phyloP scores from a whole-genome alignment of 2,888 invertebrate genomes.

The Invenusta paracnida region DNA sequence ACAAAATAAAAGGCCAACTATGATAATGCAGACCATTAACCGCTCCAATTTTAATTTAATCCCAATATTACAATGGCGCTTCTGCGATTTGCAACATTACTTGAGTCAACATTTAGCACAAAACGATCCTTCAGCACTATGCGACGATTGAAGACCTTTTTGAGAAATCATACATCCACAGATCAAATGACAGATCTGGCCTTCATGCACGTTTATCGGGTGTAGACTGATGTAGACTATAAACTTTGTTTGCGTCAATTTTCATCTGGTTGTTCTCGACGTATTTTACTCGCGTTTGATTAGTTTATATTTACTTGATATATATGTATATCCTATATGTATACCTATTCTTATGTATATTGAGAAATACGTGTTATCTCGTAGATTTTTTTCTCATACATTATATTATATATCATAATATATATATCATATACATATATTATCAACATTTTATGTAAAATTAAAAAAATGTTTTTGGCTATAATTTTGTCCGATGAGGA shows the following conservation, averaged over 20 bases:
- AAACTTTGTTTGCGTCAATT: slow-evolving; percentile 27
- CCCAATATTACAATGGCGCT: slow-evolving; percentile 24
- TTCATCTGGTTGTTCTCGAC: background rate
- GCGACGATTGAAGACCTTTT: slow-evolving; percentile 32
- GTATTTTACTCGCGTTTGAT: slow-evolving; percentile 10
- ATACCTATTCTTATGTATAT: background rate
- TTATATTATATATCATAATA: background rate
- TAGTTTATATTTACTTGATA: background rate
- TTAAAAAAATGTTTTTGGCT: too few relatives aligned
- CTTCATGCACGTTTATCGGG: background rate
- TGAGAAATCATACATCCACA: slow-evolving; percentile 20
- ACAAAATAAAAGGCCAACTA: background rate
- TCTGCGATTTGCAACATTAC: slow-evolving; percentile 17
- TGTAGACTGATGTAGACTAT: background rate
- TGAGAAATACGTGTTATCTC: background rate
- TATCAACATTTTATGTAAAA: background rate
- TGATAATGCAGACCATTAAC: slow-evolving; percentile 8
- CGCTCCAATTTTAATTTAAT: background rate
- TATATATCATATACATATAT: background rate
- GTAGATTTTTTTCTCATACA: background rate
- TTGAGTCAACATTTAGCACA: background rate
- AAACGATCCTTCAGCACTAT: slow-evolving; percentile 26
- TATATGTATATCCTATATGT: background rate
- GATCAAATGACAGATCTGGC: slow-evolving; percentile 17
- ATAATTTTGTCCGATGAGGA: too few relatives aligned